Evolutionary conservation across 1,140 invertebrate genomes (phyloP), one percentile per base, ranked within the genome.

Genomic region (Planococcus citri): DNA sequence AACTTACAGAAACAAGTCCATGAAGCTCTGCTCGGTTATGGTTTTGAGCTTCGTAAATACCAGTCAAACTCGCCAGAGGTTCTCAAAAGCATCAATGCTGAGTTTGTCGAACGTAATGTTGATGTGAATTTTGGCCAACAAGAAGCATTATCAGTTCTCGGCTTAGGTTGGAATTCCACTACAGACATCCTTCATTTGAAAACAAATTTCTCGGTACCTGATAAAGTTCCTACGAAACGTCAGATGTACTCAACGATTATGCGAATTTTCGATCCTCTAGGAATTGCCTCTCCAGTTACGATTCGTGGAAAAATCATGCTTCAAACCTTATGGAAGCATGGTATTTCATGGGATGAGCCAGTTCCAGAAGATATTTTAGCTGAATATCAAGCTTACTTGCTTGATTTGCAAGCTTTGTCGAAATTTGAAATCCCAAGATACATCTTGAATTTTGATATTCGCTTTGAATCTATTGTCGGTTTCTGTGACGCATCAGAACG

Each of bases 401-500:
- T 6, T 12, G 41, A 69, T n/a, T 20, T 69, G 12, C 17, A 20
- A 14, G 22, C 9, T 14, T 57, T 69, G 14, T 41, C 4, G 4
- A 10, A 27, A 4, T 51, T 69, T 25, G 1, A 24, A 57, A 4
- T n/a, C 17, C 69, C 22, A 1, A 4, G 33, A 21, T 27, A 41
- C 9, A n/a, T 69, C 21, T 27, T 69, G 1, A 21, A 72, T 33
- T 33, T 33, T 12, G 29, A 33, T 33, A 33, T 33, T 12, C 29
- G 29, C 29, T 33, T 33, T 12, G 29, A 33, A 33, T 3, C 29
- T 3, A 33, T 33, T 12, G 20, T 51, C 21, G 73, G 71, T 4
- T 78, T 76, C 68, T 74, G 72, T 68, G 76, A 78, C 73, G 77
- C 77, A 1, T 75, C 73, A 38, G 69, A 77, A 70, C 64, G 68